These are phyloP conservation scores for Pantherophis guttatus DNA, from an alignment of 2,113 vertebrate genomes.

Conservation along the genomic window DNA sequence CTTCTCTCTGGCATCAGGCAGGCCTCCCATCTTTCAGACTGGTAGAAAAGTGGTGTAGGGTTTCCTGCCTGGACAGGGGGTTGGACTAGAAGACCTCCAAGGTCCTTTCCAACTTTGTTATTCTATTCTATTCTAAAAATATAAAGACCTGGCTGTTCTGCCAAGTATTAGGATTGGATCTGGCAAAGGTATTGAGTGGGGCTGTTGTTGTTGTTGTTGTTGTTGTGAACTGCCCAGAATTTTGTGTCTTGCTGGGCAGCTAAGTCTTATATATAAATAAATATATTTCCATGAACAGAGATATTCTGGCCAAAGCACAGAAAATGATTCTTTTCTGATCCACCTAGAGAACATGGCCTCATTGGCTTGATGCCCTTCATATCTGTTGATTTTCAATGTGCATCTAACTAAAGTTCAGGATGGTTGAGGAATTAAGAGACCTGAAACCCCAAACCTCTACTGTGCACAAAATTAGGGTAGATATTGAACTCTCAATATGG, in stretches of 20 bases:
- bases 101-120: too few relatives aligned
- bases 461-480: neutral
- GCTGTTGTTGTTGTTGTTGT: neutral
- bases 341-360: neutral
- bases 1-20: neutral
- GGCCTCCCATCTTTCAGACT: neutral
- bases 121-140: too few relatives aligned
- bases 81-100: too few relatives aligned
- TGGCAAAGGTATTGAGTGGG: neutral
- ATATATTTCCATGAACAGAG: neutral
- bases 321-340: neutral
- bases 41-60: neutral
- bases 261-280: neutral
- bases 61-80: too few relatives aligned
- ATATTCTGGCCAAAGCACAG: neutral
- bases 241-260: neutral
- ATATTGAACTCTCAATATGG: neutral
- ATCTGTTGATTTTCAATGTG: neutral
- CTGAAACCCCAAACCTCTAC: neutral
- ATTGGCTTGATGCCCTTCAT: neutral
- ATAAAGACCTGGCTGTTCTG: neutral
- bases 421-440: neutral
- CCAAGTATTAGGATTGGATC: neutral
- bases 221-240: neutral
- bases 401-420: neutral